These are phyloP conservation scores for Trichacis sp. DNA, from an alignment of 2,888 invertebrate species.

Conservation along the genomic window DNA sequence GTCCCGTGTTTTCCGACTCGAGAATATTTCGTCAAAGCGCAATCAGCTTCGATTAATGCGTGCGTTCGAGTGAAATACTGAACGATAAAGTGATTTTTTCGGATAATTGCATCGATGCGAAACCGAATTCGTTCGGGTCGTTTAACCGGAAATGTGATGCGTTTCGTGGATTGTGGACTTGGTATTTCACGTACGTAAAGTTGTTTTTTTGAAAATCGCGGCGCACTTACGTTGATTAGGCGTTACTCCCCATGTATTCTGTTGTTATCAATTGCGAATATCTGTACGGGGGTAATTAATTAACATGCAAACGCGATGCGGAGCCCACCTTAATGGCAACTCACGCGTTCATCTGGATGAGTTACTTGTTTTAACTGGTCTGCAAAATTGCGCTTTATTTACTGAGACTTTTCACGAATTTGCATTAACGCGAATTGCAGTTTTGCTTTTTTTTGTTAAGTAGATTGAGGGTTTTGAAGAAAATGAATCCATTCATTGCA, in stretches of 20 bases:
- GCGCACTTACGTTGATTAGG: neutral
- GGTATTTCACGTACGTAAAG: neutral
- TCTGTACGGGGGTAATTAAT: conserved; percentile 22
- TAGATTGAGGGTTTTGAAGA: no score
- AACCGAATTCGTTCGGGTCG: no score
- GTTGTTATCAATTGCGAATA: conserved; percentile 14
- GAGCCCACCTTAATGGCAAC: conserved; percentile 23
- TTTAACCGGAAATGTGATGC: neutral
- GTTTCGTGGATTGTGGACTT: neutral
- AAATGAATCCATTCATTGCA: no score
- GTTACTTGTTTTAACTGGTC: conserved; percentile 2
- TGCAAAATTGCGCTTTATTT: conserved; percentile 5
- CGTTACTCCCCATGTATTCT: no score
- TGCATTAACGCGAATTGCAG: no score
- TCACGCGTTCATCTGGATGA: conserved; percentile 28
- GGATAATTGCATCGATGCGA: no score
- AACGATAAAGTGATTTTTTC: no score
- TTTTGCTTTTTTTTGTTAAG: no score
- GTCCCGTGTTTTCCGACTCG: no score
- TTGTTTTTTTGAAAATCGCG: neutral
- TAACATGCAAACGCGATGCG: conserved; percentile 26
- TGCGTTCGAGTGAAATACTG: no score
- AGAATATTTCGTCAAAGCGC: no score
- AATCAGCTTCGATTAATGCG: no score
- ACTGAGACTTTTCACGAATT: conserved; percentile 9